Percentiles rank a stretch among this genome's conserved stretches.
Evolutionary conservation across 2,888 invertebrate genomes (phyloP).

Genomic region (Imbricaverruca yamaguchii): DNA sequence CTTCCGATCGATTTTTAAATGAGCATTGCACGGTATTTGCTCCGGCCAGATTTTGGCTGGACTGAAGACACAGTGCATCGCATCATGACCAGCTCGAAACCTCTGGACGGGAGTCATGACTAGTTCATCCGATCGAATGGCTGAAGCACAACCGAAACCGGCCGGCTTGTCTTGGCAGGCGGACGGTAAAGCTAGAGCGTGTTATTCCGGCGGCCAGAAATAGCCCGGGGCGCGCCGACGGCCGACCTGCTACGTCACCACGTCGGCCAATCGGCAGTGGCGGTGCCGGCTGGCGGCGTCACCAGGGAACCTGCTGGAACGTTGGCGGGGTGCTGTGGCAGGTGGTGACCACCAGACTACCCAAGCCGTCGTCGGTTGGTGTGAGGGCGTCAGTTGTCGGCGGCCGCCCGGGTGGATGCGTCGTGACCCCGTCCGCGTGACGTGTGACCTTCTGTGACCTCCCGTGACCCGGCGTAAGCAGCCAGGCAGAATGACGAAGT

Average conservation of each 20-base stretch:
- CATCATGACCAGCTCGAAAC: no score
- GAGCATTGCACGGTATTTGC: no score
- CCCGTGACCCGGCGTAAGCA: no score
- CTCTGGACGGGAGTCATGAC: no score
- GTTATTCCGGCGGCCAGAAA: not conserved
- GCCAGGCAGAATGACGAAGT: constrained; percentile 33
- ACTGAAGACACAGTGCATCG: no score
- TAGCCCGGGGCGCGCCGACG: not conserved
- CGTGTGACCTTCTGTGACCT: not conserved
- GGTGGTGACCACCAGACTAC: not conserved
- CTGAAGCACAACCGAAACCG: no score
- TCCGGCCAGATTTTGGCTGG: no score
- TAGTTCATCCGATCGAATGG: no score
- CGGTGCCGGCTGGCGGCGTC: not conserved
- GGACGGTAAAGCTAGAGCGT: not conserved
- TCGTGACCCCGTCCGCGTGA: not conserved
- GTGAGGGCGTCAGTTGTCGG: not conserved
- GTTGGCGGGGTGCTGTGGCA: not conserved
- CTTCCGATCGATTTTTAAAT: no score
- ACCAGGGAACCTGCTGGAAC: not conserved
- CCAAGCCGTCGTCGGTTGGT: not conserved
- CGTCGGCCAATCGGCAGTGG: not conserved
- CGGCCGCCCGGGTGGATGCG: not conserved
- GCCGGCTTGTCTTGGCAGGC: not conserved
- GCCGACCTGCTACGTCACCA: not conserved